phyloP scores from a whole-genome alignment of 2,113 vertebrate genomes.

The Odocoileus hemionus region DNA sequence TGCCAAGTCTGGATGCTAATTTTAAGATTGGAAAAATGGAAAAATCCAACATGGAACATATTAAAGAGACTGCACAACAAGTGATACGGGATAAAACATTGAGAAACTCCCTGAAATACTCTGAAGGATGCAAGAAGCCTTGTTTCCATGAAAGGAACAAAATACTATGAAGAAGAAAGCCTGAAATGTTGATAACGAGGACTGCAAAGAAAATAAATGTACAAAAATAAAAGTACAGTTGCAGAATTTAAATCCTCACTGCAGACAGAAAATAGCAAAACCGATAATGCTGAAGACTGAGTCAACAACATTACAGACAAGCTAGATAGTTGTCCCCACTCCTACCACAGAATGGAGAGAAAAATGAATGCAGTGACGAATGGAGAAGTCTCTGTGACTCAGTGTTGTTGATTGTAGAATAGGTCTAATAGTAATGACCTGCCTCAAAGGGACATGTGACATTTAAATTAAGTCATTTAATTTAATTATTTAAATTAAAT shows the following conservation, averaged over 20 bases:
- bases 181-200: neutral
- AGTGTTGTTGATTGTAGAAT: neutral
- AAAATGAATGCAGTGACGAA: neutral
- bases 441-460: neutral
- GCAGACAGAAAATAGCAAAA: neutral
- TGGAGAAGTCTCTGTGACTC: neutral
- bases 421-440: neutral
- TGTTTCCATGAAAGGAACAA: neutral
- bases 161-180: neutral
- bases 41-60: neutral
- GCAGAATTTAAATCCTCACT: neutral
- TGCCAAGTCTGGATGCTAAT: neutral
- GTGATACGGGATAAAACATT: neutral
- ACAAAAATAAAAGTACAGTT: neutral
- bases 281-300: neutral
- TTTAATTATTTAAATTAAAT: neutral
- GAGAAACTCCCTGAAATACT: neutral
- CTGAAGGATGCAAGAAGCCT: neutral
- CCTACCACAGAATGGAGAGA: neutral
- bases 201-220: neutral
- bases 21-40: neutral
- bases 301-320: neutral
- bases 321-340: neutral
- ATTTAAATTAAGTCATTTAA: neutral
- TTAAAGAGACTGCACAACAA: neutral